Base-by-base conservation (phyloP, 2,797 vertebrate species). In the Micrastur ruficollis region DNA sequence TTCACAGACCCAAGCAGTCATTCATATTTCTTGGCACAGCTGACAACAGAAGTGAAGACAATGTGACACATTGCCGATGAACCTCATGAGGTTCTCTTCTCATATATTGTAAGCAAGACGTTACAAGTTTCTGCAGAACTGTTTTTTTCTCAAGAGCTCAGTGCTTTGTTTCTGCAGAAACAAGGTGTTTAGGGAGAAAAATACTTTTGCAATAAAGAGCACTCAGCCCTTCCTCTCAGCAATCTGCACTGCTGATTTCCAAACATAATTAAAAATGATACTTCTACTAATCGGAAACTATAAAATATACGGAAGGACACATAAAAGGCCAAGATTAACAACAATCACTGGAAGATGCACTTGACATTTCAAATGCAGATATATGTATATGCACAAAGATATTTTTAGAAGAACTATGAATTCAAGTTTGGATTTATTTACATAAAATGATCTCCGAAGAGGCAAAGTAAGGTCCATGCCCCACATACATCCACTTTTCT, bases 331-430 rank as follows among this genome's bases (percentile, higher is more conserved):
- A 94, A 89, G 47, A 93, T 80, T 65, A 92, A 76, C 55, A 92
- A 85, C 42, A 65, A 82, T 65, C 59, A 71, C 40, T 85, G 44
- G 66, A 86, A 74, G 47, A 84, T 46, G 56, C 52, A 78, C 86
- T 95, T 95, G 90, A 93, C 88, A 95, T 94, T 94, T 96, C 56
- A 94, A 80, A 93, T 58, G 81, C 61, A 95, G 86, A 89, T 75
- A 34, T 12, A 50, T 31, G 13, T 25, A 17, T 66, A 8, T 12
- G 15, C 12, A 40, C 55, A 75, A 36, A 78, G 81, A 79, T 52
- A 49, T n/a, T 86, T 90, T 80, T 70, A 59, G 78, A 59, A 89
- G 92, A 95, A 90, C 58, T 3, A 63, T 2, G 0, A 95, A 93
- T 49, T 72, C 15, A 40, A 55, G 27, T 81, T 81, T 75, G 22